Evolutionary conservation across 2,888 invertebrate species (phyloP), one percentile per base, ranked within the genome.

Genomic region (Pyralis farinalis): DNA sequence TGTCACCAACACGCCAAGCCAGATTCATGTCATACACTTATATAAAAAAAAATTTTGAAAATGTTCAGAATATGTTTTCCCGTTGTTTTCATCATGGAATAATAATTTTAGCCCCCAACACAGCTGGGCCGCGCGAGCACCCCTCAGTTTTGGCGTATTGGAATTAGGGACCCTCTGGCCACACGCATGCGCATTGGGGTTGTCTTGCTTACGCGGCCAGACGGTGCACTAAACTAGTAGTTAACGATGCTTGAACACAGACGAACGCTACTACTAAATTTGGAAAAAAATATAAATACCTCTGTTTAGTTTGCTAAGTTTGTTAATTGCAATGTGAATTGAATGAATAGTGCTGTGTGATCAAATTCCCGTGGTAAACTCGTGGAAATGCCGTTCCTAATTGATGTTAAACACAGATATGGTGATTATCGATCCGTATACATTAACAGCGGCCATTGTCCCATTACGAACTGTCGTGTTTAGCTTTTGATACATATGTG

Each of bases 401-500:
- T 87, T 47, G 77, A 85, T 56, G 59, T 70, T 49, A 77, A 62
- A 59, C 74, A 58, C 54, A 72, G 65, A 70, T 81, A 75, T 77
- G 88, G 88, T 88, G 84, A 86, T 65, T 87, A 88, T 87, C 70
- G 87, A 87, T 83, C 81, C 56, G 62, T 62, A 51, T 64, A 51
- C 47, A 46, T 59, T 58, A 62, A 73, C 77, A 63, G 83, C 16
- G 4, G 4, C 84, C 84, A 85, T 84, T 75, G 64, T 55, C 51
- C 53, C n/a, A n/a, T n/a, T 49, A 47, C 16, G 48, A 36, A 43
- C 44, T 40, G 44, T 41, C 42, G 46, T 40, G 44, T 49, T 42
- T 34, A 43, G 27, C 49, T 39, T 45, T 38, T 46, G 46, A 40
- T 33, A n/a, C n/a, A n/a, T n/a, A n/a, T n/a, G n/a, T n/a, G n/a